Base-by-base conservation (phyloP, 2,797 vertebrate species). In the Ataeniobius toweri region DNA sequence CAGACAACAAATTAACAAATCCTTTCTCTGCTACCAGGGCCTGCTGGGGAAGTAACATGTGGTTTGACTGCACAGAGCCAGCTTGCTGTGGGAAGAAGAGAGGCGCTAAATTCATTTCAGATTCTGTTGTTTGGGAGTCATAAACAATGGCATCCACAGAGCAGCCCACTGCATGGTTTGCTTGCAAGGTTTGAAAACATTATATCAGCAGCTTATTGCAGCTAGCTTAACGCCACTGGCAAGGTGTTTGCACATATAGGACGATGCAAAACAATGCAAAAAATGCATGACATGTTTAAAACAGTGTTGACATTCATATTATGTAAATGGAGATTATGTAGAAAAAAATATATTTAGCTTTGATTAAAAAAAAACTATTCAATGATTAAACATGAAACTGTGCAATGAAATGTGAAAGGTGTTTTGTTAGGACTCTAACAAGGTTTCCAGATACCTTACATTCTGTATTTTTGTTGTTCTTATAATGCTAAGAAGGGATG, bases 61-160 rank as follows among this genome's bases (percentile, higher is more conserved):
- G 95, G 95, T 93, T 95, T 95, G 94, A 94, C 94, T 93, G 87
- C 88, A 76, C 90, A 88, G 89, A 85, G 53, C 89, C 88, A 83
- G 90, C 93, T 94, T 95, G 94, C 93, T 94, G 89, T 85, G 91
- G 90, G 91, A 89, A 90, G 92, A 91, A 83, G 78, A 93, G 86
- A 94, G 93, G 93, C 85, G 86, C 94, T 93, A 95, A 95, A 95
- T 95, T 90, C 94, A 95, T 95, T 93, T 95, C 94, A 94, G 92
- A 95, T 92, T 93, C 84, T 92, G 93, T 93, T 93, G 91, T 95
- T 88, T 82, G 89, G 92, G 89, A 93, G 85, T 86, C 86, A 83
- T 92, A 94, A 95, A 94, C 94, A 94, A 90, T 89, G 75, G 39
- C 14, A 51, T 51, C 61, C 31, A n/a, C 56, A 14, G 28, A 67